Percentiles rank a stretch among this genome's conserved stretches.
Evolutionary conservation across 1,140 invertebrate species (phyloP).

Genomic region (Pomphorhynchus laevis): DNA sequence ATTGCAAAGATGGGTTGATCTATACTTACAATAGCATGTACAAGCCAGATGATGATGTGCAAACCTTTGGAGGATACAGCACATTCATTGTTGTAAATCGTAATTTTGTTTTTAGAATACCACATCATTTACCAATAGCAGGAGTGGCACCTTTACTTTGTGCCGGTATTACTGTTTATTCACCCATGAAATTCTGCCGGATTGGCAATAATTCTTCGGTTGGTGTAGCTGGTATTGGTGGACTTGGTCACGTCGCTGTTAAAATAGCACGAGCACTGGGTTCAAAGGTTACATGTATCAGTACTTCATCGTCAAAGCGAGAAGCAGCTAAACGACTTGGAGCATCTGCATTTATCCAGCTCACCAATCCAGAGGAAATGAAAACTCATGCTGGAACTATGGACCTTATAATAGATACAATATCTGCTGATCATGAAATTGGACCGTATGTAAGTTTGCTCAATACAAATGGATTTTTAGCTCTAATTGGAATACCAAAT

Average conservation of each 20-base stretch:
- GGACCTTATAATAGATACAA: conserved; percentile 1
- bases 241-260: background rate
- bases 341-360: background rate
- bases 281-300: conserved; percentile 1
- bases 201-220: background rate
- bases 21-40: too few species aligned
- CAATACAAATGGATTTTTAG: too few species aligned
- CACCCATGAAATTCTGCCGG: background rate
- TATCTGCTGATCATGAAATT: background rate
- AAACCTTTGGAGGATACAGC: too few species aligned
- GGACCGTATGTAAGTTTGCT: too few species aligned
- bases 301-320: background rate
- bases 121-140: background rate
- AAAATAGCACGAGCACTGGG: conserved; percentile 1
- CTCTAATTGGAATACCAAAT: too few species aligned
- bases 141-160: background rate
- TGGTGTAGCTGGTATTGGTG: conserved; percentile 1
- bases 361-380: background rate
- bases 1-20: too few species aligned
- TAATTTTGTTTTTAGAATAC: too few species aligned
- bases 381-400: background rate
- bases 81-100: too few species aligned
- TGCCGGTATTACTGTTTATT: conserved; percentile 2
- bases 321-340: background rate
- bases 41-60: too few species aligned